Conservation (phyloP, 2,888 invertebrate species). For the Chesias legatella region DNA sequence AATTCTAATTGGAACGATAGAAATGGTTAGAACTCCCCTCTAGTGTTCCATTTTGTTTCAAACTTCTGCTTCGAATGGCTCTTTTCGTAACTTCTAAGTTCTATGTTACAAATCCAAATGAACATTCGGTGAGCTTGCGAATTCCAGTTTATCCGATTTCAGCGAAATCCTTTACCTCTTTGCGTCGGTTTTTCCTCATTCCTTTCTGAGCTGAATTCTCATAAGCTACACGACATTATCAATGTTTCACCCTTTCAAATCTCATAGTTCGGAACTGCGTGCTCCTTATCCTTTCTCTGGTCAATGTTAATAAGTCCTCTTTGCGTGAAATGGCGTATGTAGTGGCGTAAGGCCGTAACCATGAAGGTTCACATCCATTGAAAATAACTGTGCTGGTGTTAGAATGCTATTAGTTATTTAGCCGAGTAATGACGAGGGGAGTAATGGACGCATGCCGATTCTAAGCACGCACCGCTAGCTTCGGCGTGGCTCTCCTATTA, state of each 20-base stretch:
- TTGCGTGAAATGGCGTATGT: slow-evolving; percentile 22
- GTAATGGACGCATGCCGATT: slow-evolving; percentile 72
- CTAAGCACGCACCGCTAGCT: slow-evolving; percentile 52
- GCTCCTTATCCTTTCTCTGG: slow-evolving; percentile 24
- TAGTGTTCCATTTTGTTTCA: slow-evolving; percentile 29
- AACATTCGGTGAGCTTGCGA: neutral
- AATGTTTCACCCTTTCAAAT: slow-evolving; percentile 18
- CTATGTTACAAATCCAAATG: slow-evolving; percentile 15
- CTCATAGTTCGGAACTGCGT: slow-evolving; percentile 10
- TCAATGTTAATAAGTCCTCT: slow-evolving; percentile 37
- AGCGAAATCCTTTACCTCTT: neutral
- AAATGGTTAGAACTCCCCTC: slow-evolving; percentile 25
- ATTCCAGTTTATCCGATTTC: no score
- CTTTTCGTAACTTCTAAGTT: slow-evolving; percentile 20
- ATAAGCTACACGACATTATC: slow-evolving; percentile 11
- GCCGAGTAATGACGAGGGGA: slow-evolving; percentile 68
- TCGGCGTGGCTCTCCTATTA: slow-evolving; percentile 14
- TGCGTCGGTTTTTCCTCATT: neutral
- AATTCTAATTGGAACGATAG: slow-evolving; percentile 31
- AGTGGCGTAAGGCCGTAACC: slow-evolving; percentile 22
- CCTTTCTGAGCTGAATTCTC: neutral
- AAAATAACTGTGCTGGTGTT: slow-evolving; percentile 49
- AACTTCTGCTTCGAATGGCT: slow-evolving; percentile 26
- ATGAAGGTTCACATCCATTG: slow-evolving; percentile 20
- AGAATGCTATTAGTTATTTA: slow-evolving; percentile 68